Conservation (phyloP, 2,888 invertebrate genomes). For the Tetrapedia diversipes region DNA sequence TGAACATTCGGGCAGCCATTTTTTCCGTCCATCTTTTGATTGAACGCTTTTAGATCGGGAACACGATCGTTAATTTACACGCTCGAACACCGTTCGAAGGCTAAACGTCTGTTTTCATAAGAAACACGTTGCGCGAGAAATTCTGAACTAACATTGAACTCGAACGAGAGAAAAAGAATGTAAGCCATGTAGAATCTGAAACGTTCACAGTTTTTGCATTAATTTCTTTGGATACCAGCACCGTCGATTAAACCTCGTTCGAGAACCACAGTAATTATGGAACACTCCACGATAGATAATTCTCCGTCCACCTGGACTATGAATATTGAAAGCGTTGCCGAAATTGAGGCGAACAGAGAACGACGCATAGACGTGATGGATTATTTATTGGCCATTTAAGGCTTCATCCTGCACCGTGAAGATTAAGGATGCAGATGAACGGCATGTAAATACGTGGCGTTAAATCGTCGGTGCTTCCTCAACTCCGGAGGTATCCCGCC, state of each 20-base stretch:
- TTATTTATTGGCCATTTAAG: constrained; percentile 3
- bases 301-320: no score
- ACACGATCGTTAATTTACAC: no score
- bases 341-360: neutral
- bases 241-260: constrained; percentile 9
- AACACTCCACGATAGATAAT: no score
- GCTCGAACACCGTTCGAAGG: no score
- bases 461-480: constrained; percentile 3
- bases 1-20: neutral
- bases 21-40: neutral
- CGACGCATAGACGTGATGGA: neutral
- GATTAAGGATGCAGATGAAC: constrained; percentile 11
- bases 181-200: no score
- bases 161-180: no score
- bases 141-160: no score
- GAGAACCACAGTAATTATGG: neutral
- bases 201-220: no score
- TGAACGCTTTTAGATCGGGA: neutral
- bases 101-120: no score
- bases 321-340: neutral
- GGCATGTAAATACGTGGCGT: neutral
- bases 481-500: constrained; percentile 20
- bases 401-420: neutral
- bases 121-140: no score
- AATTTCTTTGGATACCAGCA: no score